These are phyloP conservation scores for Larimichthys polyactis DNA, from an alignment of 2,113 vertebrate genomes.

Conservation along the genomic window DNA sequence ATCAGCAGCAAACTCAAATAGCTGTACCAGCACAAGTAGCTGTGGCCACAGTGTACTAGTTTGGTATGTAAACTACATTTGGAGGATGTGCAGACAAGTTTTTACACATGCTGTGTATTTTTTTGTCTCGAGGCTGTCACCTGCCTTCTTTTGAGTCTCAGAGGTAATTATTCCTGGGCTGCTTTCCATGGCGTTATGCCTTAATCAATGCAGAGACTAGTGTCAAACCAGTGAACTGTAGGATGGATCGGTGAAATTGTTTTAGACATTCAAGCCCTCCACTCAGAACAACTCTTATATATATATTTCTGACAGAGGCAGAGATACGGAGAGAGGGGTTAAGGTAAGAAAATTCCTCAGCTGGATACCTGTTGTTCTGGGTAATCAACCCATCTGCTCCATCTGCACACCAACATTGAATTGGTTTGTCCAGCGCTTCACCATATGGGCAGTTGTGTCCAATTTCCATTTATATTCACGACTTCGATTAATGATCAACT, in stretches of 20 bases:
- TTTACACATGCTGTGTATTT: not conserved
- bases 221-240: not conserved
- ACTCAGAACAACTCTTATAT: no score
- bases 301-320: no score
- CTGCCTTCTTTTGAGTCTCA: not conserved
- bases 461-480: constrained; percentile 51
- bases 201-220: no score
- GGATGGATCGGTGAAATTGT: not conserved
- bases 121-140: not conserved
- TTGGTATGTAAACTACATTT: constrained; percentile 1
- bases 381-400: constrained; percentile 65
- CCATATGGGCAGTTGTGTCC: constrained; percentile 50
- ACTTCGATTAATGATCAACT: constrained; percentile 72
- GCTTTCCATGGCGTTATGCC: no score
- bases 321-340: not conserved
- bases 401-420: constrained; percentile 61
- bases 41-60: not conserved
- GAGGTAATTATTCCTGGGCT: no score
- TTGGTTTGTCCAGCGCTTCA: constrained; percentile 24
- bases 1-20: not conserved
- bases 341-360: not conserved
- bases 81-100: not conserved
- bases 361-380: constrained; percentile 57
- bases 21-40: not conserved
- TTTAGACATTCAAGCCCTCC: no score